phyloP scores from a whole-genome alignment of 2,888 invertebrate genomes.

The Poecilus cupreus region DNA sequence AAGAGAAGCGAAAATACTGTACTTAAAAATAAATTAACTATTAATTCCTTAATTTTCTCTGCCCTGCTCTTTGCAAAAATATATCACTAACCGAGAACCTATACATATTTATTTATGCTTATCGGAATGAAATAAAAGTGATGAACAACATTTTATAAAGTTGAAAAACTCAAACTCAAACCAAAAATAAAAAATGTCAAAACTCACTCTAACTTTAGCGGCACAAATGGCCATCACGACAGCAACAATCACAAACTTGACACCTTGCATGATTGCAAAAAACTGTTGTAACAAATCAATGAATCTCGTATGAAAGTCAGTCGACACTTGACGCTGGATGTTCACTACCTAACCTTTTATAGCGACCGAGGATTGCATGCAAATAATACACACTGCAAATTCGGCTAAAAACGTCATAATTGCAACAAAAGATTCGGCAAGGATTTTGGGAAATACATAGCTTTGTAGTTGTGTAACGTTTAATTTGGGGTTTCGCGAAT shows the following conservation, averaged over 20 bases:
- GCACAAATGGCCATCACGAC: slow-evolving; percentile 42
- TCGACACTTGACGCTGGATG: background rate
- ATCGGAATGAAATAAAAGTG: too few relatives aligned
- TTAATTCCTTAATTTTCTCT: too few relatives aligned
- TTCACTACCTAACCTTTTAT: background rate
- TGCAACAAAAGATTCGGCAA: background rate
- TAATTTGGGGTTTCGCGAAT: slow-evolving; percentile 1
- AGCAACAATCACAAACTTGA: slow-evolving; percentile 20
- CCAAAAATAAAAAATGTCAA: background rate
- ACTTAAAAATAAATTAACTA: too few relatives aligned
- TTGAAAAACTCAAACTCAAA: background rate
- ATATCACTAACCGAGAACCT: too few relatives aligned
- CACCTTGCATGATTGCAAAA: slow-evolving; percentile 16
- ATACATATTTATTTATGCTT: too few relatives aligned
- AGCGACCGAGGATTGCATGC: background rate
- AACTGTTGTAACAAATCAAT: background rate
- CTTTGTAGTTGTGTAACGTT: background rate
- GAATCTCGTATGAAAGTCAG: background rate
- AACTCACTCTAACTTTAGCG: slow-evolving; percentile 30
- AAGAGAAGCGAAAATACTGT: background rate
- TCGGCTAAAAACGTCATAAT: background rate
- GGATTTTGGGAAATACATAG: background rate
- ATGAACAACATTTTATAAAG: too few relatives aligned
- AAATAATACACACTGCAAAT: slow-evolving; percentile 10
- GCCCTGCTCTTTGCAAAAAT: too few relatives aligned